Base-by-base conservation (phyloP, 2,888 invertebrate genomes). In the Drosophila prolongata region DNA sequence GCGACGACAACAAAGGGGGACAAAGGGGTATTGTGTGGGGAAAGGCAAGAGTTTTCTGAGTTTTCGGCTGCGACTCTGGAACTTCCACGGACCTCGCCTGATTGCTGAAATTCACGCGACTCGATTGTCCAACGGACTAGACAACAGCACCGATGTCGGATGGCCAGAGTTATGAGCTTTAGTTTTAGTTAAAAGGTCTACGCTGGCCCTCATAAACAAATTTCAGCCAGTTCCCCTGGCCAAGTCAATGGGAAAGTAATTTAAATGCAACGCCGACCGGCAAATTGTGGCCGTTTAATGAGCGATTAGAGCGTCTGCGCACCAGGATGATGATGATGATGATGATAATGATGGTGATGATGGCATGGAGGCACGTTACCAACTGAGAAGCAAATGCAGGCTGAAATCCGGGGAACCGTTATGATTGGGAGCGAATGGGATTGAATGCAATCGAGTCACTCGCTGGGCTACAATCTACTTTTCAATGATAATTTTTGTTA, bases 251-350 rank as follows among this genome's bases (percentile, higher is more conserved):
- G 84, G 88, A 87, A 85, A 85, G 84, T 87, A 74, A 86, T 87
- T 85, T 87, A 86, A 84, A 85, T 87, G 85, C 87, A 87, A 66
- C 68, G 61, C 81, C 65, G 77, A 62, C 71, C 83, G 75, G 79
- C 81, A 83, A 83, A 83, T 83, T 83, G 82, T 75, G 79, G 82
- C 74, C 86, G 69, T 83, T 83, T 83, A 87, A 83, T 87, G 83
- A 87, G 86, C 86, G 83, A 85, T 87, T 85, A 87, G 81, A 82
- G 80, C 59, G 75, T 74, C 78, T 81, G 75, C 73, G 76, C 57
- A 46, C 34, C 40, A 54, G 49, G 57, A 37, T 42, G 49, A 57
- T 13, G 43, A 52, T 34, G 37, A 16, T 16, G 16, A 16, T 19
- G 34, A 47, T 19, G 62, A 46, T 70, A 50, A 30, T 30, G 30